Percentiles rank a stretch among this genome's conserved stretches.
phyloP scores from a whole-genome alignment of 2,113 vertebrate species.

The Pelecanoides urinatrix region DNA sequence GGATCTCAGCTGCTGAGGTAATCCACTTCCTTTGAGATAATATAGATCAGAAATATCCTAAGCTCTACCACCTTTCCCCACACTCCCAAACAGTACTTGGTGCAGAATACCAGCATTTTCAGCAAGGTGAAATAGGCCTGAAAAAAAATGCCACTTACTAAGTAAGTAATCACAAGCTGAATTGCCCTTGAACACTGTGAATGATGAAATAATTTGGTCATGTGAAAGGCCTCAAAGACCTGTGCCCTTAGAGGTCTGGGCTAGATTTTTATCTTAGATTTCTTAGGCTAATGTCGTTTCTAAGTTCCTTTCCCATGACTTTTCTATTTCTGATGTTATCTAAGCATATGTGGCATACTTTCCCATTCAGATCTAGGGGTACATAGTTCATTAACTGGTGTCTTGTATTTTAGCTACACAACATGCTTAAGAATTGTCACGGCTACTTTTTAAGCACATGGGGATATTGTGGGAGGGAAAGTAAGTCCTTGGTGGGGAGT shows the following conservation, averaged over 20 bases:
- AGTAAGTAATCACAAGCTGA: neutral
- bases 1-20: neutral
- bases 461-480: neutral
- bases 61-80: neutral
- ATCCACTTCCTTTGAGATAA: neutral
- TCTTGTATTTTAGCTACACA: conserved; percentile 2
- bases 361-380: conserved; percentile 7
- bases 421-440: neutral
- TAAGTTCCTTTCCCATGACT: conserved; percentile 60
- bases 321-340: conserved; percentile 54
- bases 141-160: neutral
- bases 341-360: conserved; percentile 54
- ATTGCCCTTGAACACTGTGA: neutral
- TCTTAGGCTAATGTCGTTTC: neutral
- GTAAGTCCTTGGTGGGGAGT: neutral
- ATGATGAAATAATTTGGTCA: neutral
- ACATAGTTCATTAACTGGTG: conserved; percentile 9
- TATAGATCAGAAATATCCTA: neutral
- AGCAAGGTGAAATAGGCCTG: neutral
- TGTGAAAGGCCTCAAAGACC: conserved; percentile 14
- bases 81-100: neutral
- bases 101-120: neutral
- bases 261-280: conserved; percentile 37
- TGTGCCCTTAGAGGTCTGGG: neutral
- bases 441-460: neutral